A percentile compares a stretch with the other conserved stretches of the same genome.
Conservation (phyloP, 2,888 invertebrate species). For the Biston betularia region DNA sequence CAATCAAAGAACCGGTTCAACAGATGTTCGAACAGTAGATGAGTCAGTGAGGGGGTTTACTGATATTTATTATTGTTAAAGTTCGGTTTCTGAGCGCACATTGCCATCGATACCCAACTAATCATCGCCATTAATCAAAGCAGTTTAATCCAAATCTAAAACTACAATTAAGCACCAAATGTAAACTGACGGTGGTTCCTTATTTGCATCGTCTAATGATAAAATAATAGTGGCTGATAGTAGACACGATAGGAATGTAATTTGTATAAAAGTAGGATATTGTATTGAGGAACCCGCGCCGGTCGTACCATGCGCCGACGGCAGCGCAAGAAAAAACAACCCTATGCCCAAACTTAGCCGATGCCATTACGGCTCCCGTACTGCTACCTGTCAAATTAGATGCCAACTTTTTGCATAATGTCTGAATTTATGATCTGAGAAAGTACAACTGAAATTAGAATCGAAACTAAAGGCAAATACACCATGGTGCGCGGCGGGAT, state of each 20-base stretch:
- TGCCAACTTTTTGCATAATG: constrained; percentile 62
- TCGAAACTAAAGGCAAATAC: constrained; percentile 51
- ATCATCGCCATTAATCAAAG: constrained; percentile 42
- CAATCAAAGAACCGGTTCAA: constrained; percentile 39
- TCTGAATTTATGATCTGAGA: constrained; percentile 59
- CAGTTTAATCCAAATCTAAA: constrained; percentile 43
- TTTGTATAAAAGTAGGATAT: constrained; percentile 82
- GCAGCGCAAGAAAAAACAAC: constrained; percentile 75
- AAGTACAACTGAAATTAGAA: constrained; percentile 53
- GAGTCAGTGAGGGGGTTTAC: constrained; percentile 41
- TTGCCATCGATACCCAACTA: constrained; percentile 39
- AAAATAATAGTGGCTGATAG: constrained; percentile 83
- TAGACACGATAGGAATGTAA: constrained; percentile 84
- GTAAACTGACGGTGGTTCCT: constrained; percentile 65
- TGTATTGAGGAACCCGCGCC: constrained; percentile 66
- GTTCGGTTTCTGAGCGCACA: constrained; percentile 37
- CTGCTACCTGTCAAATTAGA: constrained; percentile 60
- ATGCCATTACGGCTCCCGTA: constrained; percentile 61
- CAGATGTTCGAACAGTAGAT: constrained; percentile 44
- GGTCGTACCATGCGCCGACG: constrained; percentile 76
- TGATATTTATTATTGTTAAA: constrained; percentile 56
- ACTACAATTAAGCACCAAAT: constrained; percentile 62
- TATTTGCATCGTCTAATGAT: constrained; percentile 81
- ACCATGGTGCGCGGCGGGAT: constrained; percentile 25
- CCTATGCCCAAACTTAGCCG: constrained; percentile 72